phyloP scores from a whole-genome alignment of 1,140 invertebrate genomes.

The Sitobion miscanthi region DNA sequence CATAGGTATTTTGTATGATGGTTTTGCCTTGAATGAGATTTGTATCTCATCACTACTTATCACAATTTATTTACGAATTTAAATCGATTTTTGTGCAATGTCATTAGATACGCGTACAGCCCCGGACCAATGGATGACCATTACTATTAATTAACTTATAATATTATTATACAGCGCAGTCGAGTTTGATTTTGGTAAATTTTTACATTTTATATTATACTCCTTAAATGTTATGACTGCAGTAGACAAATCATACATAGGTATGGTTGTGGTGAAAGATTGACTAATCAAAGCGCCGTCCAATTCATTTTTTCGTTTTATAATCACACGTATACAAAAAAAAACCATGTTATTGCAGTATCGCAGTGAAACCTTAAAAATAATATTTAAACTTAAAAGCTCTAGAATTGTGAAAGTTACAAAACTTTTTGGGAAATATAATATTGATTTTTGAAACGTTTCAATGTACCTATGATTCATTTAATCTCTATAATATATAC shows the following conservation, averaged over 20 bases:
- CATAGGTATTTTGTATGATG: not conserved
- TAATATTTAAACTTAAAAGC: not conserved
- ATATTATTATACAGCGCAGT: not conserved
- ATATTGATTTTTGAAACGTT: not conserved
- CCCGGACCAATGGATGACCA: not conserved
- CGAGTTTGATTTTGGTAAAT: not conserved
- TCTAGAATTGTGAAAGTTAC: too few relatives aligned
- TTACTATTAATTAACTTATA: not conserved
- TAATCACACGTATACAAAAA: not conserved
- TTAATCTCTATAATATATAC: too few relatives aligned
- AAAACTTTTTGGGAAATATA: not conserved
- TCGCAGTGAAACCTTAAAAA: not conserved
- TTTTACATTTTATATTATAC: not conserved
- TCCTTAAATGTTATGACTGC: not conserved
- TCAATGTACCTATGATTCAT: not conserved
- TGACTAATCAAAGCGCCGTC: not conserved
- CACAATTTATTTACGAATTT: not conserved
- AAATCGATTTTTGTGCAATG: not conserved
- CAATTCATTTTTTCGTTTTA: not conserved
- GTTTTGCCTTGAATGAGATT: not conserved
- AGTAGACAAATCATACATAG: not conserved
- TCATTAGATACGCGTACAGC: not conserved
- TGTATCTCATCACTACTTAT: not conserved
- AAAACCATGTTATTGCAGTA: not conserved
- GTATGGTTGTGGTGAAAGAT: not conserved